Evolutionary conservation across 1,140 invertebrate genomes (phyloP), one percentile per base, ranked within the genome.

Genomic region (Drosophila prosaltans): DNA sequence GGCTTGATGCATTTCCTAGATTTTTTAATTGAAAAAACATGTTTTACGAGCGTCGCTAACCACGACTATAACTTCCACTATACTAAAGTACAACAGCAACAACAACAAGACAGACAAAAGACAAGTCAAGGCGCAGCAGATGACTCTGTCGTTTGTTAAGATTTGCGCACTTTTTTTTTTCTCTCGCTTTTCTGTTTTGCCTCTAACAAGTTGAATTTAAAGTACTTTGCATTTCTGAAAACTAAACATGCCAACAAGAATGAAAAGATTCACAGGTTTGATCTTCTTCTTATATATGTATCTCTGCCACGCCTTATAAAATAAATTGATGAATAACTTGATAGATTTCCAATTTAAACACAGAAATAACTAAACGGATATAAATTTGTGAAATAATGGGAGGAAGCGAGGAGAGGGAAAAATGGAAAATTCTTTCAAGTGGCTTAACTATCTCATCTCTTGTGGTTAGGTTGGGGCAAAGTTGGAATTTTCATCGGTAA

Each of bases 1-100:
- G 68, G 72, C 69, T 80, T 70, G 77, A 83, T 88, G 83, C 84
- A 89, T 88, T 88, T 88, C 71, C 80, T 80, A 89, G 80, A 80
- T 89, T 89, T 86, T 82, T 89, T 89, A 89, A 89, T 89, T 89
- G 84, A 89, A 89, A 89, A 89, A 89, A 90, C 84, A 89, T 89
- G 84, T 89, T 89, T 88, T 89, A 89, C 84, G 84, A 84, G 80
- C 84, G 76, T 78, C 78, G 78, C 84, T 84, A 89, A 84, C 80
- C 74, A 89, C 84, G 71, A 75, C 78, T 75, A 88, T 72, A 76
- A 82, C 78, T 75, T 51, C 45, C 45, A 51, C 45, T 51, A 51
- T 36, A 36, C 32, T 36, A 36, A 36, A 36, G 3, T 36, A 36
- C 32, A 36, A 36, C 32, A 36, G 32, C 32, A 36, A 36, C 32